Evolutionary conservation across 2,888 invertebrate genomes (phyloP).

Genomic region (Ceraclea dissimilis): DNA sequence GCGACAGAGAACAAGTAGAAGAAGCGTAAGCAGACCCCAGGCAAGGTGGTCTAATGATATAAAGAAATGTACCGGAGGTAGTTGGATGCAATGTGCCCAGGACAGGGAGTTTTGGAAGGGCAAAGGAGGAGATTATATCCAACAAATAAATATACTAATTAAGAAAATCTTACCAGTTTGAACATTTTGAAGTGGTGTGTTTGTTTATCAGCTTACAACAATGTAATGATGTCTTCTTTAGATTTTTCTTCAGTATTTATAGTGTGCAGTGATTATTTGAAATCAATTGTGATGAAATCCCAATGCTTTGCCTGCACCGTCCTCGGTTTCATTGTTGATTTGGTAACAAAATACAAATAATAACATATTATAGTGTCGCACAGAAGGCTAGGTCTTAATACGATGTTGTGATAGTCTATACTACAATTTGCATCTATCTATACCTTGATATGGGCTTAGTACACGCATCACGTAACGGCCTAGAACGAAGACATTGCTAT

Average conservation of each 20-base stretch:
- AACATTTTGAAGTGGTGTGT: conserved; percentile 20
- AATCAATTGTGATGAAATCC: background rate
- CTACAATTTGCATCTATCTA: too few relatives aligned
- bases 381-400: too few relatives aligned
- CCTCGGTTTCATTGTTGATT: conserved; percentile 1
- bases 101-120: too few relatives aligned
- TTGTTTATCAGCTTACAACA: background rate
- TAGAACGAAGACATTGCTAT: background rate
- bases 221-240: background rate
- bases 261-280: background rate
- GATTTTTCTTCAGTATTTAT: background rate
- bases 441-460: background rate
- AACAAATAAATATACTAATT: too few relatives aligned
- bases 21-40: too few relatives aligned
- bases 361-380: too few relatives aligned
- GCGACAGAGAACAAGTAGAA: too few relatives aligned
- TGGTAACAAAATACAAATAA: background rate
- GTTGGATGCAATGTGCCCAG: too few relatives aligned
- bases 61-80: too few relatives aligned
- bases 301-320: background rate
- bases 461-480: background rate
- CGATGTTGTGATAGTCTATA: too few relatives aligned
- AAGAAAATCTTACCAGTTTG: conserved; percentile 22
- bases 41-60: too few relatives aligned
- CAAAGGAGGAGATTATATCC: too few relatives aligned